Percentiles rank a stretch among this genome's conserved stretches.
Conservation (phyloP, 30 jellyfish, hydroid and myxozoan genomes). For the Pelagia noctiluca region DNA sequence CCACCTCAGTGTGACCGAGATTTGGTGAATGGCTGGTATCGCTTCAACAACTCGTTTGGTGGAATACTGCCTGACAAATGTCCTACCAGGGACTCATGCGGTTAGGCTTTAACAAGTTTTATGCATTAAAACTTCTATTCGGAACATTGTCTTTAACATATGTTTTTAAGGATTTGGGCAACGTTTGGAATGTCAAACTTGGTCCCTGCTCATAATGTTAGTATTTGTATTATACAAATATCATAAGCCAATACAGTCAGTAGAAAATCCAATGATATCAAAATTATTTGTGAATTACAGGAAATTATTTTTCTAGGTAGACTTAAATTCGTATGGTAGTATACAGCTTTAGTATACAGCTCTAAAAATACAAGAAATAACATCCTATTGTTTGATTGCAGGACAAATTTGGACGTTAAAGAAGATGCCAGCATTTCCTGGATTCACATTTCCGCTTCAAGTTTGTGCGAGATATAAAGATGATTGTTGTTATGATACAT, state of each 20-base stretch:
- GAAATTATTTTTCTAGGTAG: too few species aligned
- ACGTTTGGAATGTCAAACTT: too few species aligned
- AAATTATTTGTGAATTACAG: too few species aligned
- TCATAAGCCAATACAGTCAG: too few species aligned
- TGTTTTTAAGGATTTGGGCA: too few species aligned
- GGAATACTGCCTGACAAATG: background rate
- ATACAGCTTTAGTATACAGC: background rate
- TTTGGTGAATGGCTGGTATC: background rate
- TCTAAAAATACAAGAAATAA: too few species aligned
- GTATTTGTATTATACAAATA: too few species aligned
- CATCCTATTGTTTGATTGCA: background rate
- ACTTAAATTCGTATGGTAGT: background rate
- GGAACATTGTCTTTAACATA: too few species aligned
- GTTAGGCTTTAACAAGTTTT: too few species aligned
- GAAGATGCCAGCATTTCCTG: background rate
- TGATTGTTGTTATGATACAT: conserved; percentile 5
- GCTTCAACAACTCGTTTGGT: background rate
- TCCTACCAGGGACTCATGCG: background rate
- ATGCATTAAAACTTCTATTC: too few species aligned
- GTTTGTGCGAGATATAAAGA: conserved; percentile 14
- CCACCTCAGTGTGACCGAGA: background rate
- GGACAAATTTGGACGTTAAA: background rate
- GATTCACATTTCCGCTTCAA: background rate
- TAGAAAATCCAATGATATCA: too few species aligned
- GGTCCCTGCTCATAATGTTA: too few species aligned